Evolutionary conservation across 2,797 vertebrate genomes (phyloP).

Genomic region (Cyprinella venusta): DNA sequence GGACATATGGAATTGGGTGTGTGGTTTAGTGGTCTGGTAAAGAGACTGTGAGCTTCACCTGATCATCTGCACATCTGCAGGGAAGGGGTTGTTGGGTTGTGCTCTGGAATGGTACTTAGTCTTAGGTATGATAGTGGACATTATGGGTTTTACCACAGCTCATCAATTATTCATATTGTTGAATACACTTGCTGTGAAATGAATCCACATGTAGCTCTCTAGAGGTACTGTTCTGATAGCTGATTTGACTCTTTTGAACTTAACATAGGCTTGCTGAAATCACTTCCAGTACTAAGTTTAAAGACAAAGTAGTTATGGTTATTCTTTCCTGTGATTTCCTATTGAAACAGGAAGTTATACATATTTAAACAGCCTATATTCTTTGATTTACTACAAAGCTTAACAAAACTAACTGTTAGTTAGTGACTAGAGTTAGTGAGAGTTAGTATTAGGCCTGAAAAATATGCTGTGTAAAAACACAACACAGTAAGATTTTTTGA

Average conservation of each 20-base stretch:
- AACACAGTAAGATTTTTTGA: no score
- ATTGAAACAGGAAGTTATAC: neutral
- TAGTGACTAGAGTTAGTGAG: neutral
- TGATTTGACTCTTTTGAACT: slow-evolving; percentile 30
- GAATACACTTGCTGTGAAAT: neutral
- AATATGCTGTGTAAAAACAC: neutral
- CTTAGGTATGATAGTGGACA: neutral
- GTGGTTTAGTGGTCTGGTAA: slow-evolving; percentile 28
- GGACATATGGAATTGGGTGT: slow-evolving; percentile 43
- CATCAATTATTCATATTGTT: slow-evolving; percentile 34
- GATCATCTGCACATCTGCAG: slow-evolving; percentile 28
- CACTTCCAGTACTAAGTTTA: neutral
- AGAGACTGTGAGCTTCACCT: neutral
- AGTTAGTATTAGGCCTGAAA: neutral
- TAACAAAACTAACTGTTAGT: neutral
- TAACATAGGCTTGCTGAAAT: neutral
- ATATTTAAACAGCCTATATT: neutral
- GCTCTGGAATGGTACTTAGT: slow-evolving; percentile 16
- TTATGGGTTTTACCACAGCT: slow-evolving; percentile 32
- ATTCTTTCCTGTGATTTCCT: neutral
- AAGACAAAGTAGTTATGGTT: neutral
- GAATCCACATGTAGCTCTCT: neutral
- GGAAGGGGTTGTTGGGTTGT: slow-evolving; percentile 18
- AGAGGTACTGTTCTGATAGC: neutral
- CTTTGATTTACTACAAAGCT: neutral